Conservation (phyloP, 2,113 vertebrate species). For the Sphaerodactylus townsendi region DNA sequence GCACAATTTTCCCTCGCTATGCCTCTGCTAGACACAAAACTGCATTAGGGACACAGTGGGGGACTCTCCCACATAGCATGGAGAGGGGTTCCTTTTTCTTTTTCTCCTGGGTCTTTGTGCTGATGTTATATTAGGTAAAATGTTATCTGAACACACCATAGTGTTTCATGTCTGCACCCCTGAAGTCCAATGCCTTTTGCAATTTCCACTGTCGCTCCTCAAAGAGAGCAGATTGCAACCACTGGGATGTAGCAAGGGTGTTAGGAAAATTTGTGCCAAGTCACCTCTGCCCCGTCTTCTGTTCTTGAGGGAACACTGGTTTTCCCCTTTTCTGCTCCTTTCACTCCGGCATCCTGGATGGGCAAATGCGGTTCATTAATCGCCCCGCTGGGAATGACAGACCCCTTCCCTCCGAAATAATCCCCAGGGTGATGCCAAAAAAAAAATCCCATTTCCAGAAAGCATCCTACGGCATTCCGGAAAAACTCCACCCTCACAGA, state of each 20-base stretch:
- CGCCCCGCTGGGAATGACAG: slow-evolving; percentile 47
- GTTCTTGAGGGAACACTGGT: slow-evolving; percentile 46
- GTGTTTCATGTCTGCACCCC: neutral
- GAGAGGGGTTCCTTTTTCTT: neutral
- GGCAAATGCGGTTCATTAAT: slow-evolving; percentile 44
- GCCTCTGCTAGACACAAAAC: neutral
- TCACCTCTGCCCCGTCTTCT: slow-evolving; percentile 1
- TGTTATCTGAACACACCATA: neutral
- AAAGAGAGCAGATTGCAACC: fast-evolving
- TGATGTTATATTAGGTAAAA: slow-evolving; percentile 22
- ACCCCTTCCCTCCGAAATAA: slow-evolving; percentile 7
- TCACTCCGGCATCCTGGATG: slow-evolving; percentile 55
- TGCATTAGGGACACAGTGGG: slow-evolving; percentile 2
- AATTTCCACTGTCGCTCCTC: neutral
- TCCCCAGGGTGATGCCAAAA: slow-evolving; percentile 48
- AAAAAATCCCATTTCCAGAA: slow-evolving; percentile 50
- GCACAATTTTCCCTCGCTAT: too few species aligned
- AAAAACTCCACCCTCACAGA: slow-evolving; percentile 22
- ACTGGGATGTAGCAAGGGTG: neutral
- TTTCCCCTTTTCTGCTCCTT: slow-evolving; percentile 28
- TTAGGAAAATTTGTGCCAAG: slow-evolving; percentile 19
- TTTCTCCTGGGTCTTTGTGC: slow-evolving; percentile 24
- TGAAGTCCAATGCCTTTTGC: neutral
- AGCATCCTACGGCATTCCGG: slow-evolving; percentile 56
- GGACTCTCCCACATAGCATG: neutral